A percentile compares a stretch with the other conserved stretches of the same genome.
These are phyloP conservation scores for Sarcophaga carnaria DNA, from an alignment of 2,888 invertebrate species.

Conservation along the genomic window DNA sequence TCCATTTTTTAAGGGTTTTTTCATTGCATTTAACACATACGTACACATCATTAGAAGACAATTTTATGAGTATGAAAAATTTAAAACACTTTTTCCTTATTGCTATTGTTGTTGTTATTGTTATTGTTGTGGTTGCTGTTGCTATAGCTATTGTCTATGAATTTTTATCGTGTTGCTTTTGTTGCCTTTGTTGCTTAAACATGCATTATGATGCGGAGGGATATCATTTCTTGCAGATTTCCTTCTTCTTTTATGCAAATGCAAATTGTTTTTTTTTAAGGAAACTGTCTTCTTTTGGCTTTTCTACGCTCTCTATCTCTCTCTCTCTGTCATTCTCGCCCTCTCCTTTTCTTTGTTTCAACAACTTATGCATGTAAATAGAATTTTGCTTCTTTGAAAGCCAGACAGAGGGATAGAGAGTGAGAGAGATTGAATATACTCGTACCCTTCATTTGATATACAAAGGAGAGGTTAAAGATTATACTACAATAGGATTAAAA, in stretches of 20 bases:
- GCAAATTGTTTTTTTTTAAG: neutral
- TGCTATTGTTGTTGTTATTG: neutral
- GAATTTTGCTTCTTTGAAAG: neutral
- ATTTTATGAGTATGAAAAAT: constrained; percentile 4
- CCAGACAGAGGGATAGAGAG: neutral
- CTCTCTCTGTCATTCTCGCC: neutral
- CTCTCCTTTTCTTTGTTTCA: neutral
- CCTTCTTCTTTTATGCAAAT: neutral
- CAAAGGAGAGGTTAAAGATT: neutral
- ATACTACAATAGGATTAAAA: neutral
- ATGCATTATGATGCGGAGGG: neutral
- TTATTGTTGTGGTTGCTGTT: neutral
- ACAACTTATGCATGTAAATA: neutral
- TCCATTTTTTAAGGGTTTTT: neutral
- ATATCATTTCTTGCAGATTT: neutral
- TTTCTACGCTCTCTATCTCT: neutral
- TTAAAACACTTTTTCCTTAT: neutral
- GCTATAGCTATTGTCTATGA: neutral
- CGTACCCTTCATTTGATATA: neutral
- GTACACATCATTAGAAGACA: constrained; percentile 24
- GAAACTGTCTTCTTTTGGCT: neutral
- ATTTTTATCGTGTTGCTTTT: neutral
- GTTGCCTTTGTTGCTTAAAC: neutral
- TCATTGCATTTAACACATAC: constrained; percentile 5
- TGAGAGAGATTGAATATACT: neutral